Base-by-base conservation (phyloP, 2,888 invertebrate genomes). In the Hirtodrosophila confusa region DNA sequence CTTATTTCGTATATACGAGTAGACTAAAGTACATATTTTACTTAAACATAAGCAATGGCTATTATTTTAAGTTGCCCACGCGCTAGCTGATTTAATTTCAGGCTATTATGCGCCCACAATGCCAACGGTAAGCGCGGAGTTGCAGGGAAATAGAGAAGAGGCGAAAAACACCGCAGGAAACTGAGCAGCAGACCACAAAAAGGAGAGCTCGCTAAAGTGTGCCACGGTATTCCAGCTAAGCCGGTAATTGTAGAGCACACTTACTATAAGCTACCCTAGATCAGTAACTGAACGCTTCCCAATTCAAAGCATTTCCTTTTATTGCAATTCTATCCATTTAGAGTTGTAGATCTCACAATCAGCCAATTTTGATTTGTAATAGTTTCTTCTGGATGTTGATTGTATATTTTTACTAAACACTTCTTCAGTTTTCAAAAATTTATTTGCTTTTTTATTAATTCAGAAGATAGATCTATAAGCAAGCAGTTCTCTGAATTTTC, bases 51-150 rank as follows among this genome's bases (percentile, higher is more conserved):
- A 78, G 83, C 86, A 88, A 82, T 83, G 79, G 86, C 84, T 88
- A 86, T 88, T 88, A 83, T 88, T 88, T 88, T 77, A 84, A 84
- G 88, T 86, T 84, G 73, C 63, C 84, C 88, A 86, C 68, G 86
- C 84, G 86, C 77, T 69, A 40, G 77, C 84, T 83, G 86, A 84
- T 84, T 84, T 84, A 88, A 84, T 84, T 84, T 88, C 80, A 67
- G 84, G 60, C 84, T 86, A 86, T 86, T 79, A 84, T 84, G 84
- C 71, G 68, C 80, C 84, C 86, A 88, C 84, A 84, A 86, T 79
- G 69, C 61, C 64, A 74, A 56, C 82, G 86, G 82, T 86, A 80
- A 86, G 62, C 58, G 78, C 48, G 56, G 54, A 57, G 48, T 31
- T 0, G 31, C 31, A 3, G 31, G 3, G 8, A 7, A 31, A 31